Percentiles rank a stretch among this genome's conserved stretches.
Conservation (phyloP, 2,797 vertebrate species). For the Chaunax sp. region DNA sequence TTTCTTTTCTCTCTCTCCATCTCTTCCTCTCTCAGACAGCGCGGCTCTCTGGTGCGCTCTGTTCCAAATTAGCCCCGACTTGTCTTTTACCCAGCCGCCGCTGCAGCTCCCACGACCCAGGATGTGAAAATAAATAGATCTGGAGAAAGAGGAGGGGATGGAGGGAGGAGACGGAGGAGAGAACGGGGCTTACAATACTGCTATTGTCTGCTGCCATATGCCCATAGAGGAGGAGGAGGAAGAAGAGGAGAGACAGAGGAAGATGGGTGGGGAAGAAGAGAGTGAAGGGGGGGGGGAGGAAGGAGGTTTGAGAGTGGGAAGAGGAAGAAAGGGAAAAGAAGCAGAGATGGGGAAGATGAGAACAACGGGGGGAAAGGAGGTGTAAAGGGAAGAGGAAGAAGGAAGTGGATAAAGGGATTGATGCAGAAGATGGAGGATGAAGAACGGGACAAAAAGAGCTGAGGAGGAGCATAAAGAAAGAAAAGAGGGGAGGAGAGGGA, state of each 20-base stretch:
- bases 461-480: too few species aligned
- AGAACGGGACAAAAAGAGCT: too few species aligned
- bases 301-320: not conserved
- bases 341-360: not conserved
- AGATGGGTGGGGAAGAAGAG: slow-evolving; percentile 6
- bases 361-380: not conserved
- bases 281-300: not conserved
- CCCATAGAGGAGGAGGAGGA: slow-evolving; percentile 14
- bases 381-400: not conserved
- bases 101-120: slow-evolving; percentile 74
- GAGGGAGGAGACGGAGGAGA: slow-evolving; percentile 57
- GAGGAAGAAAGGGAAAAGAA: not conserved
- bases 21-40: slow-evolving; percentile 52
- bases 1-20: slow-evolving; percentile 28
- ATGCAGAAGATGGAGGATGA: not conserved
- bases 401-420: not conserved
- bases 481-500: not conserved
- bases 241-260: not conserved
- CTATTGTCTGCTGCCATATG: slow-evolving; percentile 78
- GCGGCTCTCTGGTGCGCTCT: slow-evolving; percentile 67
- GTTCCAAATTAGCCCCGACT: slow-evolving; percentile 73
- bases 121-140: slow-evolving; percentile 84
- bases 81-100: slow-evolving; percentile 56
- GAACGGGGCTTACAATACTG: slow-evolving; percentile 66
- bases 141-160: slow-evolving; percentile 39